Conservation (phyloP, 2,113 vertebrate species). For the Micromys minutus region DNA sequence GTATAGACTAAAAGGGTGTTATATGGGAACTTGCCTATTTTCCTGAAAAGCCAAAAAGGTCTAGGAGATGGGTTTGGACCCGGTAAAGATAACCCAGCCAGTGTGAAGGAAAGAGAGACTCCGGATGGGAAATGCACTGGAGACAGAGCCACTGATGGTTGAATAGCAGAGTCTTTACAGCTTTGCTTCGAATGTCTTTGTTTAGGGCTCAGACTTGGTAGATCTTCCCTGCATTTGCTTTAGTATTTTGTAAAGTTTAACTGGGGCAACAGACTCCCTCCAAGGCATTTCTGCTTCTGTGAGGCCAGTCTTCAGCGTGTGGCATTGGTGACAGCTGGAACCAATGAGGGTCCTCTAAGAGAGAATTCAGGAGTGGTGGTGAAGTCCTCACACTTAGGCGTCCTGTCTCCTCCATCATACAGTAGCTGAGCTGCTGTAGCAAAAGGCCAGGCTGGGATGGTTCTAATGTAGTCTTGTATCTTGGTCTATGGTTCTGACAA, state of each 20-base stretch:
- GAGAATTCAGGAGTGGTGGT: neutral
- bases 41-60: neutral
- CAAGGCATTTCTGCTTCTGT: neutral
- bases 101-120: neutral
- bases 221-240: neutral
- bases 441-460: neutral
- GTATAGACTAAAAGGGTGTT: neutral
- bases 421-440: neutral
- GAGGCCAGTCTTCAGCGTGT: neutral
- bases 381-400: neutral
- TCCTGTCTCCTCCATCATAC: neutral
- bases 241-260: constrained; percentile 7
- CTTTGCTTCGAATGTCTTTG: neutral
- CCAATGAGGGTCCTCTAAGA: neutral
- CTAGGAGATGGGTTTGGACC: neutral
- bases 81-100: neutral
- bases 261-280: neutral
- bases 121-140: neutral
- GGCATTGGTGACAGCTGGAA: neutral
- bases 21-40: neutral
- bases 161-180: constrained; percentile 7
- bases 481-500: neutral
- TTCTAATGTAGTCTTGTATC: neutral
- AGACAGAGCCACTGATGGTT: neutral
- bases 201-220: neutral